These are phyloP conservation scores for Melinaea menophilus DNA, from an alignment of 2,888 invertebrate genomes.

Conservation along the genomic window DNA sequence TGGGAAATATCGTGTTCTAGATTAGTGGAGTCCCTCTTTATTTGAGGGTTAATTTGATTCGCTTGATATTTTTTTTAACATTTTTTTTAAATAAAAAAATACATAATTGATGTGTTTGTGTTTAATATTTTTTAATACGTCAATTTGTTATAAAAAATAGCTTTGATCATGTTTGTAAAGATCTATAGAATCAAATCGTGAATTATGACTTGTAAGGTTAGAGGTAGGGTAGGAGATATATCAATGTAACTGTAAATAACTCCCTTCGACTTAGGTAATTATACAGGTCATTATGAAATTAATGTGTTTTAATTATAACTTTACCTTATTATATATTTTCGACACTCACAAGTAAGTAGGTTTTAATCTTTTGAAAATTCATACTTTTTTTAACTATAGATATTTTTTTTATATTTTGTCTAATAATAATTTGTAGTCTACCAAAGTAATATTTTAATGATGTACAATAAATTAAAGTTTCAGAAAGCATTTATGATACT, in stretches of 20 bases:
- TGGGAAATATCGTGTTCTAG: background rate
- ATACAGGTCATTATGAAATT: conserved; percentile 68
- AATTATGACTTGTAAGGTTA: conserved; percentile 37
- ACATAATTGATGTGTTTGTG: conserved; percentile 1
- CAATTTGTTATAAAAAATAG: conserved; percentile 3
- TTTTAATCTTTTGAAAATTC: no score
- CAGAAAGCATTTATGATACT: no score
- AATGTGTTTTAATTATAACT: conserved; percentile 48
- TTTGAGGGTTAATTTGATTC: background rate
- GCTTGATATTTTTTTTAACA: background rate
- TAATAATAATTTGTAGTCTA: no score
- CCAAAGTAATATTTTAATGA: no score
- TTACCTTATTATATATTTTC: background rate
- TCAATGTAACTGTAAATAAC: conserved; percentile 76
- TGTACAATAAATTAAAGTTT: no score
- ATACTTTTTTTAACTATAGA: no score
- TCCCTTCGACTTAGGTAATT: conserved; percentile 77
- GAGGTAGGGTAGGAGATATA: conserved; percentile 56
- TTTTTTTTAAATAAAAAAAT: background rate
- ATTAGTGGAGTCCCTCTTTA: background rate
- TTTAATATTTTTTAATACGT: background rate
- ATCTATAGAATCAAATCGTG: background rate
- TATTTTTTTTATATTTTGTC: no score
- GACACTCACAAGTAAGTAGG: no score
- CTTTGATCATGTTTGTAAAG: background rate